phyloP scores from a whole-genome alignment of 2,888 invertebrate species.

The Adelognathus sp. region DNA sequence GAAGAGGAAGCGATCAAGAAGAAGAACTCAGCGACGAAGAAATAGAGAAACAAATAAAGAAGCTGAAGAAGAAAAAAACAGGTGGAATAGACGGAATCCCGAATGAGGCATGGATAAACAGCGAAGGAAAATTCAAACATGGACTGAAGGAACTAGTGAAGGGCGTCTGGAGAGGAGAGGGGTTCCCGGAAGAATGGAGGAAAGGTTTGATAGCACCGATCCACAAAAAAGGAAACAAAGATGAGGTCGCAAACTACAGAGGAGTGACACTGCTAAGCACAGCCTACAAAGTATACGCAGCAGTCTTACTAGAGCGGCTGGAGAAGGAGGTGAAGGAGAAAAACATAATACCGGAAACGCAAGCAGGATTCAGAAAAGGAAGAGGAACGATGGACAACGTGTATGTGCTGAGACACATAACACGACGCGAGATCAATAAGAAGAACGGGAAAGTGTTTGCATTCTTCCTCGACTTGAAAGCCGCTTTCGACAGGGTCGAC shows the following conservation, averaged over 20 bases:
- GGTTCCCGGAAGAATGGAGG: slow-evolving; percentile 54
- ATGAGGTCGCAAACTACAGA: slow-evolving; percentile 53
- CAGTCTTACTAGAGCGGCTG: slow-evolving; percentile 46
- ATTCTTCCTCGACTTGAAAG: slow-evolving; percentile 56
- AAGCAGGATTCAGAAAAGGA: slow-evolving; percentile 55
- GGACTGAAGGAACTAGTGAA: neutral
- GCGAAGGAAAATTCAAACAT: neutral
- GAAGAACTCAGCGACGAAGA: slow-evolving; percentile 5
- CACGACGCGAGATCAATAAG: slow-evolving; percentile 13
- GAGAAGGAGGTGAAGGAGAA: slow-evolving; percentile 34
- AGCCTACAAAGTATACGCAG: slow-evolving; percentile 54
- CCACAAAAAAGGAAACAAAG: slow-evolving; percentile 51
- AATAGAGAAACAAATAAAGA: neutral
- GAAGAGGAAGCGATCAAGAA: neutral
- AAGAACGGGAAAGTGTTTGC: slow-evolving; percentile 27
- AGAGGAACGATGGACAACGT: slow-evolving; percentile 52
- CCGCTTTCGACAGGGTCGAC: too few relatives aligned
- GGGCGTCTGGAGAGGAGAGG: slow-evolving; percentile 48
- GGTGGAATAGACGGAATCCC: neutral
- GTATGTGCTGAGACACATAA: slow-evolving; percentile 35
- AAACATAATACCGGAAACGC: slow-evolving; percentile 36
- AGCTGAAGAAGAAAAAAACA: neutral
- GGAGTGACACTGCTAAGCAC: slow-evolving; percentile 55
- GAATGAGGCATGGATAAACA: neutral
- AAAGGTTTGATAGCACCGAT: slow-evolving; percentile 45